phyloP scores from a whole-genome alignment of 2,113 vertebrate species.

The Scatophagus argus region DNA sequence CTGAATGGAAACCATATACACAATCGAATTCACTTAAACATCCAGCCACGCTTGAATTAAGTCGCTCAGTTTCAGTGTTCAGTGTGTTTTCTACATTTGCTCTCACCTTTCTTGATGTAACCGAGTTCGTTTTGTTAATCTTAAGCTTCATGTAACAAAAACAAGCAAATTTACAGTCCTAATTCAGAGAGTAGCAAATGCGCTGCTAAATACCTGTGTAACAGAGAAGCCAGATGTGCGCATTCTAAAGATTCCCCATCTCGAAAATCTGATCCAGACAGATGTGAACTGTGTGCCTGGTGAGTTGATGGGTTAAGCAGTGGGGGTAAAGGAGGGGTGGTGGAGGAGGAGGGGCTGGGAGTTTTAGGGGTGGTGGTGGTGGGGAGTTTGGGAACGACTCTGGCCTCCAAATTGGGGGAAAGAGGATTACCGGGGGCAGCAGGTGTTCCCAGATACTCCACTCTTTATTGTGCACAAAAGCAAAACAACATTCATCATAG shows the following conservation, averaged over 20 bases:
- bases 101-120: no score
- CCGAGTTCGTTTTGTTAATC: no score
- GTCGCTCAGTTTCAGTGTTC: background rate
- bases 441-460: slow-evolving; percentile 54
- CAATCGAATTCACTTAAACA: background rate
- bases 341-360: slow-evolving; percentile 6
- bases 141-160: background rate
- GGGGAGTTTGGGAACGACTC: background rate
- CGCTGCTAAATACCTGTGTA: slow-evolving; percentile 28
- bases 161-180: no score
- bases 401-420: slow-evolving; percentile 29
- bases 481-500: slow-evolving; percentile 6
- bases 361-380: slow-evolving; percentile 1
- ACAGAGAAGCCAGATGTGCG: slow-evolving; percentile 65
- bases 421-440: slow-evolving; percentile 55
- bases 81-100: no score
- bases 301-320: slow-evolving; percentile 70
- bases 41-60: background rate
- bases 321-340: slow-evolving; percentile 9
- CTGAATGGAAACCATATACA: slow-evolving; percentile 4
- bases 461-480: slow-evolving; percentile 10
- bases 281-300: slow-evolving; percentile 66
- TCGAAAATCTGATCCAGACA: slow-evolving; percentile 63
- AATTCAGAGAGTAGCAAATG: slow-evolving; percentile 35
- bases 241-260: slow-evolving; percentile 52